Evolutionary conservation across 1,140 invertebrate genomes (phyloP).

Genomic region (Metopolophium dirhodum): DNA sequence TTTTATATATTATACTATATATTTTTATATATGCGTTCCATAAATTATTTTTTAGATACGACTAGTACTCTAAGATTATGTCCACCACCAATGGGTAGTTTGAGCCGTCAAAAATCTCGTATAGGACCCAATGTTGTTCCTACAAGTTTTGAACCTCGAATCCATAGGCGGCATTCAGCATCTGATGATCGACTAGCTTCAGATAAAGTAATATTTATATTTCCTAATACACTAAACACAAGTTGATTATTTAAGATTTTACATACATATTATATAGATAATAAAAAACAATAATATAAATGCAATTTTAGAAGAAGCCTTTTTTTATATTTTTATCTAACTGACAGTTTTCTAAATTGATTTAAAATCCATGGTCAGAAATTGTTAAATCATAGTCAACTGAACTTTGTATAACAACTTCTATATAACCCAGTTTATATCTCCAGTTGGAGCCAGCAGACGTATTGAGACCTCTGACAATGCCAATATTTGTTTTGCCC

Average conservation of each 20-base stretch:
- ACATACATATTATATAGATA: no score
- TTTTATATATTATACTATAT: neutral
- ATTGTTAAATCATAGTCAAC: neutral
- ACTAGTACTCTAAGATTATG: constrained; percentile 59
- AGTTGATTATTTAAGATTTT: neutral
- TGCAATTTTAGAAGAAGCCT: no score
- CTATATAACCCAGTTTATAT: neutral
- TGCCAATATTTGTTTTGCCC: neutral
- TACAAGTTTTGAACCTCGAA: constrained; percentile 46
- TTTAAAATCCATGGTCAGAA: neutral
- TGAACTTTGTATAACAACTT: neutral
- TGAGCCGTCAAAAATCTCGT: constrained; percentile 59
- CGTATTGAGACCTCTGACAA: neutral
- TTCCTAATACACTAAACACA: neutral
- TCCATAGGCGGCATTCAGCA: constrained; percentile 56
- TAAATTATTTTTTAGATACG: constrained; percentile 23
- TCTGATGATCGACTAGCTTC: constrained; percentile 56
- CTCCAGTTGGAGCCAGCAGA: neutral
- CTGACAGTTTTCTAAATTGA: neutral
- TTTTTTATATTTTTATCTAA: neutral
- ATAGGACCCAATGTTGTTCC: constrained; percentile 63
- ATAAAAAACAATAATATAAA: no score
- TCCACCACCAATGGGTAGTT: constrained; percentile 60
- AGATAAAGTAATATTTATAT: constrained; percentile 43
- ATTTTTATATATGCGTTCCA: no score